Evolutionary conservation across 2,888 invertebrate species (phyloP), one percentile per base, ranked within the genome.

Genomic region (Rotaria macrura): DNA sequence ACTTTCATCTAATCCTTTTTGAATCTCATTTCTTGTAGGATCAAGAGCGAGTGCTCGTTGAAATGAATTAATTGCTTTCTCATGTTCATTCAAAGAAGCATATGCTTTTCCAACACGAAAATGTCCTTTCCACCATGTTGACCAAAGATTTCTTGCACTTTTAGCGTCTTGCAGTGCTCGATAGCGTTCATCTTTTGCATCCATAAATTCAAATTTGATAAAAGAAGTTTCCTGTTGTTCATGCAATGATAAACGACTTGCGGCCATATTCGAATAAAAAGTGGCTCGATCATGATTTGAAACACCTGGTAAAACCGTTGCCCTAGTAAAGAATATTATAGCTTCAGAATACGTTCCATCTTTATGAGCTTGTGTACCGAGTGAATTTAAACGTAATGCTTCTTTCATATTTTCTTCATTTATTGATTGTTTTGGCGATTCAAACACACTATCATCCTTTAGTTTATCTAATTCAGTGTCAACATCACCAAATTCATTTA

Each of bases 101-200:
- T 34, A 17, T 2, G 34, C 65, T 65, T 65, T 65, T 65, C 65
- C 65, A 65, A 65, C 65, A 34, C 65, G 65, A 29, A 65, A 65
- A 65, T 65, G 65, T 65, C 34, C 65, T 34, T 65, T 65, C 65
- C 65, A 65, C 65, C 65, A 65, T 65, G 65, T 65, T 65, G 34
- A 20, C 65, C 65, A 65, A 65, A 65, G 65, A 65, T 34, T 65
- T 65, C 65, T 29, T 29, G 65, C 65, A 34, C 34, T 29, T 65
- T 65, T 65, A 20, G 65, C 65, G 17, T 65, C 65, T 65, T 65
- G 65, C 20, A 65, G 20, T 65, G 65, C 65, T 6, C 34, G 65
- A 65, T 65, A 65, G 29, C 65, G 29, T 65, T 65, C 34, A 65
- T 65, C 65, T 34, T 34, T 34, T 65, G 65, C 34, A 65, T 65